A percentile compares a stretch with the other conserved stretches of the same genome.
phyloP scores from a whole-genome alignment of 1,140 invertebrate species.

The Lutraria rhynchaena region DNA sequence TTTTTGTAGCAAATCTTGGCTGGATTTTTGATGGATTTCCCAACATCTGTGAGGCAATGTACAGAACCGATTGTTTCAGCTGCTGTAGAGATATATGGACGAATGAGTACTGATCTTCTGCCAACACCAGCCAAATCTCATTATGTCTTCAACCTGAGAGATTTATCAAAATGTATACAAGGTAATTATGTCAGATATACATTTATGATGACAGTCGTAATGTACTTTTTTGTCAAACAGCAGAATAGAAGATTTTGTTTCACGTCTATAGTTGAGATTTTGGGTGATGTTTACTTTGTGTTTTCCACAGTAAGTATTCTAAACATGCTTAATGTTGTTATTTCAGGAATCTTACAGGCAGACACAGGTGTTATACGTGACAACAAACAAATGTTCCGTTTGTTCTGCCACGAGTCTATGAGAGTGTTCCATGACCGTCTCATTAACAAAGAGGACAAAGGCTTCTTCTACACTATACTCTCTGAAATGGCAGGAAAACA shows the following conservation, averaged over 20 bases:
- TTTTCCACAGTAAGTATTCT: not conserved
- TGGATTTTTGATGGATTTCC: constrained; percentile 87
- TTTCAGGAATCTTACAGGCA: constrained; percentile 80
- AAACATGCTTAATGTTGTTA: not conserved
- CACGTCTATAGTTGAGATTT: too few relatives aligned
- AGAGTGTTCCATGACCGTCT: constrained; percentile 83
- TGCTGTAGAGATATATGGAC: constrained; percentile 82
- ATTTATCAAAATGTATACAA: constrained; percentile 83
- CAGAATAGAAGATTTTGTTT: too few relatives aligned
- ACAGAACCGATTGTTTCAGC: constrained; percentile 80
- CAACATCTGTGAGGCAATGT: constrained; percentile 82
- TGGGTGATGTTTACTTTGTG: not conserved
- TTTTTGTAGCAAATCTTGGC: constrained; percentile 86
- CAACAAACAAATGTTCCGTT: constrained; percentile 78
- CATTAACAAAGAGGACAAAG: constrained; percentile 82
- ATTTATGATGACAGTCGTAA: too few relatives aligned
- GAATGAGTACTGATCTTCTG: constrained; percentile 82
- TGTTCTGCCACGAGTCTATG: constrained; percentile 82
- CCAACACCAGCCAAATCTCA: constrained; percentile 83
- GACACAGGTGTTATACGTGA: constrained; percentile 80
- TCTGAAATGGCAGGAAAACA: constrained; percentile 81
- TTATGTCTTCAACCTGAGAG: constrained; percentile 83
- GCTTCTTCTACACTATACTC: constrained; percentile 81
- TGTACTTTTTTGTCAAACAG: too few relatives aligned
- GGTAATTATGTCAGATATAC: too few relatives aligned